phyloP scores from a whole-genome alignment of 1,140 invertebrate genomes.

The Pristionchus pacificus region DNA sequence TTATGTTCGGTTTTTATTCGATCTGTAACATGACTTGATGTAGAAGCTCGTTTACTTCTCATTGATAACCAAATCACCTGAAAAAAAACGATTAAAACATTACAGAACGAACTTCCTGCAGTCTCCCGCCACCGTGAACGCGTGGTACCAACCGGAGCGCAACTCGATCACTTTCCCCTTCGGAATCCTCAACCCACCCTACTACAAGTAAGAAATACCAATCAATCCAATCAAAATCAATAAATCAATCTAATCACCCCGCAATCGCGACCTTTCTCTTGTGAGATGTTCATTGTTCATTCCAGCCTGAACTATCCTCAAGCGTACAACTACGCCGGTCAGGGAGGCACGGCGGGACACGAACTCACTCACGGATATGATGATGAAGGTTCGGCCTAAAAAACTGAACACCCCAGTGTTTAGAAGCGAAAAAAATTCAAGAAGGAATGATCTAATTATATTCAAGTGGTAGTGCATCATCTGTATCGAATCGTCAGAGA shows the following conservation, averaged over 20 bases:
- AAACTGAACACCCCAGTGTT: too few species aligned
- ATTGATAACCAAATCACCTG: too few species aligned
- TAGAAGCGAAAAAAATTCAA: too few species aligned
- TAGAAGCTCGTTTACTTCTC: conserved; percentile 42
- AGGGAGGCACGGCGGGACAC: conserved; percentile 46
- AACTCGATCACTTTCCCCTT: conserved; percentile 48
- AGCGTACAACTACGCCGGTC: conserved; percentile 46
- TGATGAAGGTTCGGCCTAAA: conserved; percentile 33
- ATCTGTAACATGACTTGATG: background rate
- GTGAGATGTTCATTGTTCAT: too few species aligned
- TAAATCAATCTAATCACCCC: too few species aligned
- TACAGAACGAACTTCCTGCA: conserved; percentile 37
- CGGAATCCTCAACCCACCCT: conserved; percentile 44
- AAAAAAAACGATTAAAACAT: too few species aligned
- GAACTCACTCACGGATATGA: conserved; percentile 48
- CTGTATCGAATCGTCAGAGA: background rate
- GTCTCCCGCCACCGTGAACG: conserved; percentile 44
- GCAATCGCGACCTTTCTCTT: too few species aligned
- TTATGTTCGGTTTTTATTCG: too few species aligned
- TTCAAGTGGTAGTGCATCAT: too few species aligned
- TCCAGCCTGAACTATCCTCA: conserved; percentile 40
- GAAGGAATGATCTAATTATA: too few species aligned
- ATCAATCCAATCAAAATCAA: too few species aligned
- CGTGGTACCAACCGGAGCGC: conserved; percentile 46
- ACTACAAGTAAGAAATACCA: conserved; percentile 40